These are phyloP conservation scores for Sphaerophoria rueppellii DNA, from an alignment of 2,888 invertebrate species.

Conservation along the genomic window DNA sequence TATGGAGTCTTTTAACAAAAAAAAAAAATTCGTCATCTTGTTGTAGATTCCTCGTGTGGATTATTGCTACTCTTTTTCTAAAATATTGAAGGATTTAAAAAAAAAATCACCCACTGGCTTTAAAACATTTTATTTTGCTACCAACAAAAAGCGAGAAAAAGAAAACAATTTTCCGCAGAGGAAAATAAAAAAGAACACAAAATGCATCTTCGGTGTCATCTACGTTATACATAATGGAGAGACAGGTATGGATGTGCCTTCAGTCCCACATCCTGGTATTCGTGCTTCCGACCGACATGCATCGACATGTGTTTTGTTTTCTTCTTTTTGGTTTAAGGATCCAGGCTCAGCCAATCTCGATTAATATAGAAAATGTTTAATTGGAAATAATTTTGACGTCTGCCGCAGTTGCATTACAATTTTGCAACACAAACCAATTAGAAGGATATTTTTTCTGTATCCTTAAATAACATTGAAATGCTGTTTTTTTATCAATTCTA, in stretches of 20 bases:
- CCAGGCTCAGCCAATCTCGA: background rate
- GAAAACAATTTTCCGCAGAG: conserved; percentile 5
- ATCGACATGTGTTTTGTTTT: conserved; percentile 19
- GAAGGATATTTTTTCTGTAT: conserved; percentile 14
- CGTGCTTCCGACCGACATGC: conserved; percentile 28
- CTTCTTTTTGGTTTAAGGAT: background rate
- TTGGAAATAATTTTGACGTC: conserved; percentile 62
- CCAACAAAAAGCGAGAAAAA: conserved; percentile 3
- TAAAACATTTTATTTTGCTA: conserved; percentile 27
- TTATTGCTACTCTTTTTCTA: conserved; percentile 53
- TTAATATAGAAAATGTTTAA: conserved; percentile 34
- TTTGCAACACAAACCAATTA: conserved; percentile 39
- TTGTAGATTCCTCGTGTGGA: conserved; percentile 28
- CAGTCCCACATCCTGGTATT: background rate
- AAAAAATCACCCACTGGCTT: conserved; percentile 40
- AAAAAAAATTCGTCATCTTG: background rate
- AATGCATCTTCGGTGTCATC: conserved; percentile 61
- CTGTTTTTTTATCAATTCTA: background rate
- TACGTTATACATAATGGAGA: conserved; percentile 47
- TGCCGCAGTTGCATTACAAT: conserved; percentile 39
- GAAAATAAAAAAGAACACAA: conserved; percentile 24
- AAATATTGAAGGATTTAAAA: conserved; percentile 41
- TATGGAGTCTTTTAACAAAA: conserved; percentile 30
- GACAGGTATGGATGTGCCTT: conserved; percentile 23
- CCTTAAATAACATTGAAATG: conserved; percentile 24